Evolutionary conservation across 2,888 invertebrate genomes (phyloP), one percentile per base, ranked within the genome.

Genomic region (Harmothoe impar): DNA sequence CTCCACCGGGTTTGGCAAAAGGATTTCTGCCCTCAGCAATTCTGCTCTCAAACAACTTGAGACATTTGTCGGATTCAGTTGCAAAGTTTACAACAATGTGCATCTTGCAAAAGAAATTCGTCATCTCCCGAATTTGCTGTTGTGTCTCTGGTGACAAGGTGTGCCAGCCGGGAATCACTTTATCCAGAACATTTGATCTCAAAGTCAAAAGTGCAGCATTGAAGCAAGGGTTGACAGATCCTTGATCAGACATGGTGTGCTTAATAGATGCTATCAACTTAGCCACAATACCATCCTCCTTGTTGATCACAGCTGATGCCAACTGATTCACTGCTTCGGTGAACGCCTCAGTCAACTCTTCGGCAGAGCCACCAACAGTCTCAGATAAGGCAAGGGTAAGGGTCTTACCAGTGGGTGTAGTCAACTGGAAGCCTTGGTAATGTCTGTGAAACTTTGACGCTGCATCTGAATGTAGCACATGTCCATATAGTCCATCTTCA

Each of bases 71-170:
- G 0, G 51, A 25, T 10, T 91, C 78, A n/a, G 91, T 91, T 35
- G 92, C 92, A 43, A 90, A 90, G 52, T 92, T 91, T 0, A 92
- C 91, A 51, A 92, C 78, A 1, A 91, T 85, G 72, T 92, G 92
- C 23, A 91, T 89, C 31, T 89, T 89, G 33, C 89, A 89, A n/a
- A 54, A 89, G 33, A 89, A 89, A 25, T 89, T 89, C 1, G 52
- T 54, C 89, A 89, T 89, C 29, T 52, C 84, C 29, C 25, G 5
- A 3, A 84, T 35, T 35, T 23, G 51, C 0, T 84, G 17, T 35
- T 78, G 31, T 25, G 20, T 78, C 20, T 78, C 78, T 20, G 78
- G 78, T 12, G 84, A 84, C 33, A 84, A 20, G 3, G 23, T 35
- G 29, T 84, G 10, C 84, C 84, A 84, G 43, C 43, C 25, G 7